Conservation (phyloP, 2,888 invertebrate genomes). For the Eueremaeus valkanovi region DNA sequence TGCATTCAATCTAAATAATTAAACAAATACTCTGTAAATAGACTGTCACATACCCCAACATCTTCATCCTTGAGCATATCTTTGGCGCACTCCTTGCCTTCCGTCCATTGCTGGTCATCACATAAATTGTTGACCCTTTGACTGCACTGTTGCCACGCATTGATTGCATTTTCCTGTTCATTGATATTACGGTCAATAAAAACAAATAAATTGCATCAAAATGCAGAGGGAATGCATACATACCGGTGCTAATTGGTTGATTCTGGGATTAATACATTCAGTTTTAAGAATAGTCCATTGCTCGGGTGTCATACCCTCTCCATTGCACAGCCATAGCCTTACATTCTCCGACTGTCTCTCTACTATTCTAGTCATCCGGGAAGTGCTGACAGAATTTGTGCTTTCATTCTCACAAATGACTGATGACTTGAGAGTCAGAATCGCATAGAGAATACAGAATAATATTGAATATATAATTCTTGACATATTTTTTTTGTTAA, state of each 20-base stretch:
- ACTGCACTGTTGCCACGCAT: constrained; percentile 1
- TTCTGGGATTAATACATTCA: constrained; percentile 30
- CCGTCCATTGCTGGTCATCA: constrained; percentile 19
- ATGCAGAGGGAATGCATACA: neutral
- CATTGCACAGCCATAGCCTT: constrained; percentile 3
- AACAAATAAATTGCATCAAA: neutral
- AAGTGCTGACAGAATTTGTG: neutral
- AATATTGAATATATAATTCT: neutral
- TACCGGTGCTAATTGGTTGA: constrained; percentile 9
- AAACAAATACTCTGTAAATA: too few relatives aligned
- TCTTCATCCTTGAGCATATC: constrained; percentile 4
- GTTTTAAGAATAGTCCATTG: constrained; percentile 12
- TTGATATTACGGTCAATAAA: neutral
- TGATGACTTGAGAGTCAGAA: neutral
- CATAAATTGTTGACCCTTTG: neutral
- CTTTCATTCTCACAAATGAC: neutral
- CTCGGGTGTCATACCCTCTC: neutral
- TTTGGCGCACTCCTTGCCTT: neutral
- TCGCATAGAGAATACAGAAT: neutral
- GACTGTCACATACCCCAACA: neutral
- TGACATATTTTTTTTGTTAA: neutral
- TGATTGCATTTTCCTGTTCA: constrained; percentile 7
- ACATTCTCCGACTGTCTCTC: neutral
- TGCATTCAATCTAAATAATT: too few relatives aligned
- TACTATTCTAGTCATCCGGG: neutral